These are phyloP conservation scores for Rhodinocichla rosea DNA, from an alignment of 2,113 vertebrate genomes.

Conservation along the genomic window DNA sequence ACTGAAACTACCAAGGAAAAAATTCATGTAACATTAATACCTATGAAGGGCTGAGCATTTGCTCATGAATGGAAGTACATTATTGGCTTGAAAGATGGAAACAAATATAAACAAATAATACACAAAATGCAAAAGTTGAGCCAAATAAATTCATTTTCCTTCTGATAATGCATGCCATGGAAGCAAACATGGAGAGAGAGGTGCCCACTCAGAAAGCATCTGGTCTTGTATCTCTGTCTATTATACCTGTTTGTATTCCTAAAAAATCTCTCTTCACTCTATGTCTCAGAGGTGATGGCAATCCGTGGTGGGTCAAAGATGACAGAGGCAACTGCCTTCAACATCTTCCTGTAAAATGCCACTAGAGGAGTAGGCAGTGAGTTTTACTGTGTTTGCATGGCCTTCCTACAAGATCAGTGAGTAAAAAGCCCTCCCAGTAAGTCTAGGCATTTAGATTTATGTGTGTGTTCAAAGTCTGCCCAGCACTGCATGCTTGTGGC, in stretches of 20 bases:
- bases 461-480: accelerated
- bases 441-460: neutral
- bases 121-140: neutral
- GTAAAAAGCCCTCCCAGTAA: neutral
- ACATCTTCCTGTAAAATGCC: neutral
- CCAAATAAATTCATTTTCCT: neutral
- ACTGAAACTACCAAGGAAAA: neutral
- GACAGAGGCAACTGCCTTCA: neutral
- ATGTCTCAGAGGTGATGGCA: neutral
- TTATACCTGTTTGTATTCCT: neutral
- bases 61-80: neutral
- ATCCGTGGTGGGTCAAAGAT: neutral
- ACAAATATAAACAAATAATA: neutral
- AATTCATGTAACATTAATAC: neutral
- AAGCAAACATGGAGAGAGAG: neutral
- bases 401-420: neutral
- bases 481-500: accelerated
- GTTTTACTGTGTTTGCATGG: neutral
- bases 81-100: neutral
- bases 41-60: neutral
- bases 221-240: accelerated
- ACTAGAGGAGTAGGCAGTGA: neutral
- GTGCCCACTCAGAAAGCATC: neutral
- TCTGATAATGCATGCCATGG: neutral
- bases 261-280: neutral